phyloP scores from a whole-genome alignment of 1,140 invertebrate species.

The Phortica variegata region DNA sequence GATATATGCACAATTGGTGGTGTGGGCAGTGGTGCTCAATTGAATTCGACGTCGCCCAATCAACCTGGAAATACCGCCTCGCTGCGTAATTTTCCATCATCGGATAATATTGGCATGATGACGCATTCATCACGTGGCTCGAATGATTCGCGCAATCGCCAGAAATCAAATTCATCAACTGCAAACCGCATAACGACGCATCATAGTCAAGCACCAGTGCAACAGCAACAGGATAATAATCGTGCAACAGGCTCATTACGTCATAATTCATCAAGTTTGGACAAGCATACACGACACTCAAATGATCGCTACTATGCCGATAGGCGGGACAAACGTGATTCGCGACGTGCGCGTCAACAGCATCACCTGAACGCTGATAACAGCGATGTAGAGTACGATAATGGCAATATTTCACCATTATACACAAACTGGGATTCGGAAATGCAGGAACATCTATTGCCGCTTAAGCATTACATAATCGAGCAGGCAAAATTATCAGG shows the following conservation, averaged over 20 bases:
- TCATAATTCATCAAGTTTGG: constrained; percentile 50
- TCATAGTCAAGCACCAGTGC: constrained; percentile 17
- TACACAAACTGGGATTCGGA: constrained; percentile 74
- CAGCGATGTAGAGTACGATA: constrained; percentile 60
- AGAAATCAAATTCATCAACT: constrained; percentile 39
- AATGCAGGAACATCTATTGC: constrained; percentile 72
- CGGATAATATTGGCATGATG: constrained; percentile 44
- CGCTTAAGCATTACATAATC: constrained; percentile 84
- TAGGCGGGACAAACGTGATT: constrained; percentile 45
- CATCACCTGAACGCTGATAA: constrained; percentile 38
- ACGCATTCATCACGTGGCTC: constrained; percentile 50
- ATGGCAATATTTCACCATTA: constrained; percentile 64
- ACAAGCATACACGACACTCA: constrained; percentile 60
- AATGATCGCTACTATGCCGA: constrained; percentile 60
- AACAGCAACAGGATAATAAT: constrained; percentile 12
- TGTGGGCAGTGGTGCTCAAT: neutral
- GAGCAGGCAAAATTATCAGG: constrained; percentile 79
- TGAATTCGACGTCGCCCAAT: constrained; percentile 5
- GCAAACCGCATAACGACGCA: constrained; percentile 35
- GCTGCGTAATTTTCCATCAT: constrained; percentile 17
- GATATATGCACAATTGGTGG: neutral
- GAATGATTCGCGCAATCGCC: constrained; percentile 37
- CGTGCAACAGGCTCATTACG: constrained; percentile 34
- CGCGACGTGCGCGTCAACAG: constrained; percentile 34
- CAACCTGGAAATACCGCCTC: constrained; percentile 3